Evolutionary conservation across 2,113 vertebrate genomes (phyloP), one percentile per base, ranked within the genome.

Genomic region (Eulemur macaco): DNA sequence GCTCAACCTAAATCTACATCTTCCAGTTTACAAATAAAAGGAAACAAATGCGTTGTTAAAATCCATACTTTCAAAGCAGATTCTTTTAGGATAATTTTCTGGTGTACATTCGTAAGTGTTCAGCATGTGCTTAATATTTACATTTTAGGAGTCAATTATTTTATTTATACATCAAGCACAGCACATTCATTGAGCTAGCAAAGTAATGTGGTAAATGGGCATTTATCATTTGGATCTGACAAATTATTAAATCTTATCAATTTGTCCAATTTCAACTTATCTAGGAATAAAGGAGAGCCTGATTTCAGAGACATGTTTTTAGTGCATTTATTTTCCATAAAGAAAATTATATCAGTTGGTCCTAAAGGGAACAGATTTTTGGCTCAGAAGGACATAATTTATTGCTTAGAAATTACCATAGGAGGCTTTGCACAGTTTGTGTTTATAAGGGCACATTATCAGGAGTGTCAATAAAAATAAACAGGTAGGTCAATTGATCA

Each of bases 51-150:
- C 64, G 39, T 54, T 80, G 39, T 52, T 91, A 81, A 95, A 90
- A 95, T 86, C 9, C 54, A 86, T 69, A 85, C 66, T 94, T 83
- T 80, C 63, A 52, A 60, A 94, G 8, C 20, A 31, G 50, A 81
- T 42, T 76, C 31, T 86, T 95, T 95, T 8, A 91, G 58, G 90
- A 69, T 50, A 94, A 63, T 89, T 96, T 87, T 85, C 85, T 74
- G 15, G 42, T 77, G 2, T 31, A 68, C 54, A 34, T 42, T 71
- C 29, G 2, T 80, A 85, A 95, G 27, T 88, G 50, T 56, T 85
- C 52, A 86, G 74, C 10, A 39, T 56, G 45, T 86, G 37, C 23
- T 89, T 84, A 64, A 92, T 78, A 56, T 86, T 81, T 93, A 39
- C 50, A 60, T 85, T 54, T 89, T 66, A 42, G 21, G 50, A 80